Base-by-base conservation (phyloP, 2,888 invertebrate genomes). In the Ichneumon xanthorius region DNA sequence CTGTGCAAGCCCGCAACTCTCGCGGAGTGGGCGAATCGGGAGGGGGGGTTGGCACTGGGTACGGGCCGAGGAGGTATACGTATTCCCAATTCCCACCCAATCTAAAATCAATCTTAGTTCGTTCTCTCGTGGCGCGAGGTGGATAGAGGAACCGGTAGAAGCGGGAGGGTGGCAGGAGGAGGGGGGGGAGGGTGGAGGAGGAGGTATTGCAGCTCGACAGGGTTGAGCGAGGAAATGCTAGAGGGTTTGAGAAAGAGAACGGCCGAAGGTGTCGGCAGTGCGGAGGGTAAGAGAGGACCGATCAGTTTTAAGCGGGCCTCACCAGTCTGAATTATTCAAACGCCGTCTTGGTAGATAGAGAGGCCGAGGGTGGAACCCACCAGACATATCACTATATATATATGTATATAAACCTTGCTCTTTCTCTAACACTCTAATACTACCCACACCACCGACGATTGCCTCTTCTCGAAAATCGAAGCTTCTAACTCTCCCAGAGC, bases 101-200 rank as follows among this genome's bases (percentile, higher is more conserved):
- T 93, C 92, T 92, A 93, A 93, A 93, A 93, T 93, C 93, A 93
- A 93, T 93, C 93, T 93, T 93, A 92, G 92, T 92, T 92, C 92
- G 90, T 91, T 91, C 91, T 90, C 89, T 90, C 89, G 88, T 89
- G 89, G 88, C 87, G 89, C 86, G 88, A 89, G 89, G 87, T 85
- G 86, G 87, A 83, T 86, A 85, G 87, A 76, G 26, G 9, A n/a
- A 61, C 19, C 37, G 65, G 45, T 45, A 14, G 63, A 58, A 40
- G 87, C 80, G 22, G 0, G 19, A 75, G 33, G 73, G 78, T 37
- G 37, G 37, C 9, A 37, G 72, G 61, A 7, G 55, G 58, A 30
- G 53, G 53, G 71, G 72, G 77, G 72, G 65, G 63, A 19, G 30
- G 26, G 55, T 40, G 58, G 40, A 33, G 67, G 6, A 61, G 50